These are phyloP conservation scores for Gambusia holbrooki DNA, from an alignment of 2,113 vertebrate genomes.

Conservation along the genomic window DNA sequence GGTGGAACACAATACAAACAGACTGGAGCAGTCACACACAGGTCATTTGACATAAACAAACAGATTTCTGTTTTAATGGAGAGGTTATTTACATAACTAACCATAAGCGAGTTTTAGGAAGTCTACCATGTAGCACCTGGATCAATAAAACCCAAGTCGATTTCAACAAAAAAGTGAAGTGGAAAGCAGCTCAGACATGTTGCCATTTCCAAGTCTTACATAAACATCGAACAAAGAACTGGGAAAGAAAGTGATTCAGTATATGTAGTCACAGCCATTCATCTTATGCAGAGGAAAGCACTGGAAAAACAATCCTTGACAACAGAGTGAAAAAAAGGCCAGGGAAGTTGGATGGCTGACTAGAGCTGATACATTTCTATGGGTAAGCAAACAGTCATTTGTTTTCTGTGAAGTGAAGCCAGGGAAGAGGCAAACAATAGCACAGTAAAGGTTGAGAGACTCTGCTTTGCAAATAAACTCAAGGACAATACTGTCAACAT, in stretches of 20 bases:
- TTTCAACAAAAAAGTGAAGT: background rate
- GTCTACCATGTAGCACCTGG: background rate
- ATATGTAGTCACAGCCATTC: constrained; percentile 32
- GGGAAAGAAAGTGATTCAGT: constrained; percentile 20
- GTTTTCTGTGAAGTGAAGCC: constrained; percentile 29
- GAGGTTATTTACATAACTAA: background rate
- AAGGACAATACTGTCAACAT: background rate
- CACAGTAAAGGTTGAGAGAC: constrained; percentile 5
- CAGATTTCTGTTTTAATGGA: background rate
- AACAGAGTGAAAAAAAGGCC: background rate
- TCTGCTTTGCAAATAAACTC: constrained; percentile 11
- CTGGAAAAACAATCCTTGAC: constrained; percentile 44
- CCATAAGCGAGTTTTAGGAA: background rate
- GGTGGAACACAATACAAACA: background rate
- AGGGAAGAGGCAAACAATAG: constrained; percentile 16
- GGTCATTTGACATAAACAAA: constrained; percentile 18
- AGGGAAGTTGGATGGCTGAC: constrained; percentile 17
- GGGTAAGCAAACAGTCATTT: constrained; percentile 31
- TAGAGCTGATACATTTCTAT: constrained; percentile 24
- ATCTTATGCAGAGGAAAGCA: constrained; percentile 10
- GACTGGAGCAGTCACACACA: background rate
- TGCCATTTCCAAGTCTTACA: constrained; percentile 14
- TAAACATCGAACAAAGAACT: constrained; percentile 18
- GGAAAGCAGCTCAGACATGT: constrained; percentile 4
- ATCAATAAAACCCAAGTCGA: background rate